phyloP scores from a whole-genome alignment of 2,888 invertebrate species.

The Zygothrica quintamaculata region DNA sequence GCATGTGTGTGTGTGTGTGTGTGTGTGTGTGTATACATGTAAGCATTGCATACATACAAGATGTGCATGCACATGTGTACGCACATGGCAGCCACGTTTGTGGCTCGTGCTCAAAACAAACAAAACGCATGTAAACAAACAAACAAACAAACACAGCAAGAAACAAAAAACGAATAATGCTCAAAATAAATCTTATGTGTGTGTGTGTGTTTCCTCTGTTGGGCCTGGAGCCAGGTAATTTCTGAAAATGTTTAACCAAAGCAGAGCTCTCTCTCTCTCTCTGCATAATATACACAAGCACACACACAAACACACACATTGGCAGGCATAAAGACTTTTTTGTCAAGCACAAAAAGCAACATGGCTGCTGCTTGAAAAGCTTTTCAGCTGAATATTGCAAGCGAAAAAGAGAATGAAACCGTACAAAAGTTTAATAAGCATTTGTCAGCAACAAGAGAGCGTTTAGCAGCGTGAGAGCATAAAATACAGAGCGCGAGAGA shows the following conservation, averaged over 20 bases:
- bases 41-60: neutral
- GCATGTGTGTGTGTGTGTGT: neutral
- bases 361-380: slow-evolving; percentile 79
- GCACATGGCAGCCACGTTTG: slow-evolving; percentile 38
- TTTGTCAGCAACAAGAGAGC: slow-evolving; percentile 65
- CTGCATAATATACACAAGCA: slow-evolving; percentile 2
- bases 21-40: neutral
- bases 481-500: slow-evolving; percentile 1
- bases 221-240: slow-evolving; percentile 54
- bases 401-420: slow-evolving; percentile 49
- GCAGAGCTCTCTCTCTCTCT: slow-evolving; percentile 26
- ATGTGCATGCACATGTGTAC: neutral
- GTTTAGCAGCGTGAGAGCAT: slow-evolving; percentile 16
- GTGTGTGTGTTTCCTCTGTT: slow-evolving; percentile 3
- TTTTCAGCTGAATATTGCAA: slow-evolving; percentile 77
- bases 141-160: slow-evolving; percentile 46
- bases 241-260: slow-evolving; percentile 35
- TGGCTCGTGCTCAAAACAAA: slow-evolving; percentile 62
- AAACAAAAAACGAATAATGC: slow-evolving; percentile 29
- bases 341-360: slow-evolving; percentile 63
- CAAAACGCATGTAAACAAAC: slow-evolving; percentile 69
- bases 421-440: slow-evolving; percentile 26
- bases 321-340: slow-evolving; percentile 5
- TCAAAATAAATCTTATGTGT: slow-evolving; percentile 41
- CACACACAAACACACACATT: slow-evolving; percentile 24